Conservation (phyloP, 2,797 vertebrate species). For the Acropternis orthonyx region DNA sequence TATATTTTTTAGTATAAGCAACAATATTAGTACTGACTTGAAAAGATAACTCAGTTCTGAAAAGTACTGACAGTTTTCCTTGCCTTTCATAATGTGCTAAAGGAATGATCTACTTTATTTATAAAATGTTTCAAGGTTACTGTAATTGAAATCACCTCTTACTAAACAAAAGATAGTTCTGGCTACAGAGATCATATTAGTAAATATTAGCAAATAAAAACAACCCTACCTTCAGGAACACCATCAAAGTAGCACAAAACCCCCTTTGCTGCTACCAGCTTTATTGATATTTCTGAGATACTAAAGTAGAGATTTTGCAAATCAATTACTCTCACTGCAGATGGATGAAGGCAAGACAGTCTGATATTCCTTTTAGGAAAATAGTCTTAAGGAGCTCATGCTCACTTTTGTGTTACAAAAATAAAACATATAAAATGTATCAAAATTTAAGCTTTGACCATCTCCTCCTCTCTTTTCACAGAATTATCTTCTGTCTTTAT, state of each 20-base stretch:
- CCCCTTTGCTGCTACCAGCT: not conserved
- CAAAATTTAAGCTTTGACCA: not conserved
- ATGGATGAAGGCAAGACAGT: not conserved
- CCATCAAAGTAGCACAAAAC: not conserved
- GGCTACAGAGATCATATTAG: not conserved
- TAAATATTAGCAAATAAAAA: not conserved
- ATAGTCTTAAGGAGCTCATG: not conserved
- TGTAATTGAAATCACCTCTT: not conserved
- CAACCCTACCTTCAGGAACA: not conserved
- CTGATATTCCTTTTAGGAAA: not conserved
- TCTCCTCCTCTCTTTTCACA: not conserved
- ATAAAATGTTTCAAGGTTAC: not conserved
- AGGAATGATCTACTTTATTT: not conserved
- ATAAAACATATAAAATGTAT: not conserved
- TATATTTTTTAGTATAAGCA: not conserved
- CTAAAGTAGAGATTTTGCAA: not conserved
- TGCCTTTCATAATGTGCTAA: not conserved
- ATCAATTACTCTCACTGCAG: not conserved
- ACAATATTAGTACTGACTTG: not conserved
- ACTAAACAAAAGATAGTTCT: not conserved
- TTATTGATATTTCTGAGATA: not conserved
- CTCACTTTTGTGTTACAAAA: not conserved
- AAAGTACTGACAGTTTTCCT: not conserved
- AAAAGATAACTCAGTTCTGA: not conserved
- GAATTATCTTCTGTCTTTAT: not conserved